Evolutionary conservation across 2,888 invertebrate genomes (phyloP).

Genomic region (Stenoptilia bipunctidactyla): DNA sequence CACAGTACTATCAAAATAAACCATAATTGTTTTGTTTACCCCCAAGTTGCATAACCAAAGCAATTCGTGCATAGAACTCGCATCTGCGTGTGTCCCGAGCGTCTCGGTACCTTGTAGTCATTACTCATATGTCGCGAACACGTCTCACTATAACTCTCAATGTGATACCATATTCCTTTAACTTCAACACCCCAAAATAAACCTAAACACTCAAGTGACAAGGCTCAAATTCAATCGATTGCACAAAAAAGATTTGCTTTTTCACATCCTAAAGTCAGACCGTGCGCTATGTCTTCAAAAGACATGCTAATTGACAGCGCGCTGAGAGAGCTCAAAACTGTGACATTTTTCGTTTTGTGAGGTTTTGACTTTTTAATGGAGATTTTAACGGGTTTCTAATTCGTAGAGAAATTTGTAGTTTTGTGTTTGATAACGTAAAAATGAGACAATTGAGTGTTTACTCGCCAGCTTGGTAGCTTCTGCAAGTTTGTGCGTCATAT

Average conservation of each 20-base stretch:
- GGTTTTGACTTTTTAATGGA: slow-evolving; percentile 26
- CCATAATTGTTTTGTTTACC: slow-evolving; percentile 1
- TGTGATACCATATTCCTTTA: slow-evolving; percentile 36
- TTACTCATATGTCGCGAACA: slow-evolving; percentile 66
- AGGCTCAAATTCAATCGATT: slow-evolving; percentile 24
- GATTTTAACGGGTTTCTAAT: slow-evolving; percentile 22
- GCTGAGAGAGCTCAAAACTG: slow-evolving; percentile 35
- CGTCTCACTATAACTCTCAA: slow-evolving; percentile 43
- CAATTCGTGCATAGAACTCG: slow-evolving; percentile 47
- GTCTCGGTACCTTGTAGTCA: slow-evolving; percentile 60
- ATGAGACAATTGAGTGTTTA: too few relatives aligned
- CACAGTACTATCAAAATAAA: too few relatives aligned
- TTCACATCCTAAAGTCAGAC: slow-evolving; percentile 15
- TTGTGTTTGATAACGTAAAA: too few relatives aligned
- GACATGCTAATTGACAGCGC: slow-evolving; percentile 65
- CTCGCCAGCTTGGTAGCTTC: too few relatives aligned
- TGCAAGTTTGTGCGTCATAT: too few relatives aligned
- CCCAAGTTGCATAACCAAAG: slow-evolving; percentile 42
- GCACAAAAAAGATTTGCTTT: slow-evolving; percentile 2
- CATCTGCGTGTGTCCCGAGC: slow-evolving; percentile 54
- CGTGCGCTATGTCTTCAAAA: slow-evolving; percentile 49
- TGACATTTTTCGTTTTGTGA: neutral
- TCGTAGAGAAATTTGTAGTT: neutral
- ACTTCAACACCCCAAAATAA: neutral
- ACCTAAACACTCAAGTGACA: neutral